phyloP scores from a whole-genome alignment of 2,888 invertebrate genomes.

The Malthinus seriepunctatus region DNA sequence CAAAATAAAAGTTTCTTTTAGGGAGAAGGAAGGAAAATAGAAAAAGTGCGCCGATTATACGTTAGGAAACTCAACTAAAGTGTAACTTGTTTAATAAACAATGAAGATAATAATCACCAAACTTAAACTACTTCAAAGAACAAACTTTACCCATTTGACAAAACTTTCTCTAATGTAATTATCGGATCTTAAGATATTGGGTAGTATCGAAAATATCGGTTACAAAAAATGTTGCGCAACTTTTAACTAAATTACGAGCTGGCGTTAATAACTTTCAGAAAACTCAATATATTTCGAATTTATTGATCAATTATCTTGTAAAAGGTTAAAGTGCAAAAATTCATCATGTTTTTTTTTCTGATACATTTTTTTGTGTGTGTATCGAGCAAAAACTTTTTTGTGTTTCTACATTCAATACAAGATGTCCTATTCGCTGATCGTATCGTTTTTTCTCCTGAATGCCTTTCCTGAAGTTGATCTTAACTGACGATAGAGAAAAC shows the following conservation, averaged over 20 bases:
- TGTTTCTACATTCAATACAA: constrained; percentile 1
- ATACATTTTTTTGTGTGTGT: constrained; percentile 1
- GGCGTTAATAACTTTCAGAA: too few species aligned
- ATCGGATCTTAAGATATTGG: constrained; percentile 4
- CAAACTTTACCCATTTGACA: constrained; percentile 6
- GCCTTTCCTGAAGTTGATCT: constrained; percentile 39
- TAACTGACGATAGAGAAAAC: constrained; percentile 45
- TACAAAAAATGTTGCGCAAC: neutral
- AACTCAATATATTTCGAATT: too few species aligned
- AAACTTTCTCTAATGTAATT: constrained; percentile 3
- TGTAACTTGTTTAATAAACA: constrained; percentile 3
- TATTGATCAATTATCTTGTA: constrained; percentile 3
- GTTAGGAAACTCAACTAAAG: neutral
- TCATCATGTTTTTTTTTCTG: neutral
- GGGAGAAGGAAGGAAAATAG: neutral
- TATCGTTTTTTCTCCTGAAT: constrained; percentile 15
- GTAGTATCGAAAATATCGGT: constrained; percentile 1
- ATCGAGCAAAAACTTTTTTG: constrained; percentile 3
- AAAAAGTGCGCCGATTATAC: neutral
- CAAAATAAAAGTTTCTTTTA: constrained; percentile 34
- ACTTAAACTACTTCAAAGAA: constrained; percentile 5
- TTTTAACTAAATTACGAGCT: neutral
- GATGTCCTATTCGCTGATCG: constrained; percentile 7
- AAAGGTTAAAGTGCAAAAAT: constrained; percentile 5
- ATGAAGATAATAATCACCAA: constrained; percentile 6